These are phyloP conservation scores for Caerostris extrusa DNA, from an alignment of 1,140 invertebrate genomes.

Conservation along the genomic window DNA sequence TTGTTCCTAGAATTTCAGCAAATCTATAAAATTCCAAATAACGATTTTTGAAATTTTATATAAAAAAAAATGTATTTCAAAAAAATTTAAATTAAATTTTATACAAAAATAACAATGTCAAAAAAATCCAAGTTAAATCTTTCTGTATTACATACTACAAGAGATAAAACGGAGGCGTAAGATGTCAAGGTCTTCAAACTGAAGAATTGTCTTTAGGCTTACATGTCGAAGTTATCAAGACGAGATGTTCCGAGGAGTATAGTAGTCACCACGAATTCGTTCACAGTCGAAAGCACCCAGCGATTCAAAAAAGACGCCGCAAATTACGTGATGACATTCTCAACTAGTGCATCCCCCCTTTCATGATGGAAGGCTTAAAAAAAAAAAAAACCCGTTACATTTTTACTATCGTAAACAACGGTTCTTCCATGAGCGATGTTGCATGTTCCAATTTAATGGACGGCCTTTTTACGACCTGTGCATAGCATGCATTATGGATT, in stretches of 20 bases:
- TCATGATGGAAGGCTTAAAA: not conserved
- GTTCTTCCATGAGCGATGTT: conserved; percentile 47
- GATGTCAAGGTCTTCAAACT: not conserved
- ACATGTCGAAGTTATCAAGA: not conserved
- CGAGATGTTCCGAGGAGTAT: not conserved
- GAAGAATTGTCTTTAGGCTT: not conserved
- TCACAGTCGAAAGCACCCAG: conserved; percentile 27
- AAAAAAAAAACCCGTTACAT: conserved; percentile 33
- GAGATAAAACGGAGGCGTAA: not conserved
- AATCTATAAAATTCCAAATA: too few species aligned
- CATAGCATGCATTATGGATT: not conserved
- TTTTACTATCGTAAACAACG: conserved; percentile 5
- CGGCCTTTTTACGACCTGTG: not conserved
- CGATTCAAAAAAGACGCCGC: conserved; percentile 8
- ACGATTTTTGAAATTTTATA: too few species aligned
- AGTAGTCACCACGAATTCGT: not conserved
- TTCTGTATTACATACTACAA: not conserved
- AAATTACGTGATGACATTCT: conserved; percentile 25
- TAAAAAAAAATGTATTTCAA: not conserved
- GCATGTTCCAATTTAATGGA: conserved; percentile 41
- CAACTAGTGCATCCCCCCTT: not conserved
- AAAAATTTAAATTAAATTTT: not conserved
- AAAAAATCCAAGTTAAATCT: not conserved
- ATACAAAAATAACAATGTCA: too few species aligned
- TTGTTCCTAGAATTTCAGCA: too few species aligned